Percentiles rank a stretch among this genome's conserved stretches.
Evolutionary conservation across 2,888 invertebrate genomes (phyloP).

Genomic region (Drosophila cognata): DNA sequence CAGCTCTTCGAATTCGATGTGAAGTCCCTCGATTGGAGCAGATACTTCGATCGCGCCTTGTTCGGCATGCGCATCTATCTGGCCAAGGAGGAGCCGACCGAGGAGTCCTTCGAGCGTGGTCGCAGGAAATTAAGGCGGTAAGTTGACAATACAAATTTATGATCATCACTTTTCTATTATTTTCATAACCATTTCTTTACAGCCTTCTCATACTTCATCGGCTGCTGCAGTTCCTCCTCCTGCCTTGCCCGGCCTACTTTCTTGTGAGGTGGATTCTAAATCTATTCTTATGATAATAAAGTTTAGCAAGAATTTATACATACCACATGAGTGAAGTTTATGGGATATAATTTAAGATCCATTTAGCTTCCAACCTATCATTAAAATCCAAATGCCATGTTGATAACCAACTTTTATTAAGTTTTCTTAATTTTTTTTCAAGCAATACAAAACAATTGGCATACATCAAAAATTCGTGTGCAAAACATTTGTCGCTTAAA

Average conservation of each 20-base stretch:
- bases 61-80: conserved; percentile 91
- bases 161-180: background rate
- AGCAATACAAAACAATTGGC: conserved; percentile 45
- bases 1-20: conserved; percentile 91
- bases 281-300: conserved; percentile 7
- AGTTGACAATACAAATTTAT: background rate
- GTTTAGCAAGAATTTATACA: background rate
- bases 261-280: conserved; percentile 7
- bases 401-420: conserved; percentile 47
- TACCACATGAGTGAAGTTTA: background rate
- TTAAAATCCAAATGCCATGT: conserved; percentile 6
- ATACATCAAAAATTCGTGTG: conserved; percentile 12
- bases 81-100: conserved; percentile 90
- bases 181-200: conserved; percentile 15
- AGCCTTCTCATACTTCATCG: conserved; percentile 71
- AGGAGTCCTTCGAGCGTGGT: conserved; percentile 87
- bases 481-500: conserved; percentile 11
- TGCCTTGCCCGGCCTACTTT: conserved; percentile 30
- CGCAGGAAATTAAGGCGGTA: conserved; percentile 87
- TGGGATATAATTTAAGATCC: background rate
- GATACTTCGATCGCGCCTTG: conserved; percentile 86
- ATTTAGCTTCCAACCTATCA: background rate
- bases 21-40: conserved; percentile 88
- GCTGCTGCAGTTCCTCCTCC: conserved; percentile 54
- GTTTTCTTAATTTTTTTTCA: conserved; percentile 15